Base-by-base conservation (phyloP, 2,113 vertebrate genomes). In the Cyprinus carpio region DNA sequence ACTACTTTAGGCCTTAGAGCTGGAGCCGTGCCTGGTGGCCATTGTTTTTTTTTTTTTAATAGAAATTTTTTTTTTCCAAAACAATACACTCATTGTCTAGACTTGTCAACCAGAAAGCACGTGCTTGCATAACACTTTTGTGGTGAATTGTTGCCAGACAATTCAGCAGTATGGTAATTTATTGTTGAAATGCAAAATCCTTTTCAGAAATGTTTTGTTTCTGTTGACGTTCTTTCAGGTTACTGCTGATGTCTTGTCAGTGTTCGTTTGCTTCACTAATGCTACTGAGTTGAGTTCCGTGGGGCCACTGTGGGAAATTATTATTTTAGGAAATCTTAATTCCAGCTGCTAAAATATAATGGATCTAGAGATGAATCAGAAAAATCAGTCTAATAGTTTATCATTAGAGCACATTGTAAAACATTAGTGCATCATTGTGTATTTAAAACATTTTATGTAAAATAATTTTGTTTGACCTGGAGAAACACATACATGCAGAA, bases 291-390 rank as follows among this genome's bases (percentile, higher is more conserved):
- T 25, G 76, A 58, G 51, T 60, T 31, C 54, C 4, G 0, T n/a
- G 13, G 75, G 16, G 16, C 16, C 46, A 18, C 49, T 76, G 49
- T 23, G 16, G 27, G 49, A 75, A 29, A 51, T 75, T n/a, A n/a
- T n/a, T n/a, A n/a, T n/a, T n/a, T 75, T 51, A 15, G 27, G 12
- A n/a, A 78, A 78, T 37, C 51, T 37, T 78, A 77, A 58, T 77
- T 18, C 29, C 20, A 58, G 29, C 18, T 16, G 29, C 29, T 58
- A 77, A 51, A 6, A 37, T 60, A 78, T 8, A 78, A 78, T 78
- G 31, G 11, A 58, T 74, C 37, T n/a, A 40, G 71, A n/a, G 9
- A 34, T 77, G 27, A 9, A 51, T 7, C 25, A 31, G 27, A 34
- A 34, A 29, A 56, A 13, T n/a, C 49, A 3, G 27, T 56, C 15